Evolutionary conservation across 2,888 invertebrate species (phyloP), one percentile per base, ranked within the genome.

Genomic region (Drosophila lacicola): DNA sequence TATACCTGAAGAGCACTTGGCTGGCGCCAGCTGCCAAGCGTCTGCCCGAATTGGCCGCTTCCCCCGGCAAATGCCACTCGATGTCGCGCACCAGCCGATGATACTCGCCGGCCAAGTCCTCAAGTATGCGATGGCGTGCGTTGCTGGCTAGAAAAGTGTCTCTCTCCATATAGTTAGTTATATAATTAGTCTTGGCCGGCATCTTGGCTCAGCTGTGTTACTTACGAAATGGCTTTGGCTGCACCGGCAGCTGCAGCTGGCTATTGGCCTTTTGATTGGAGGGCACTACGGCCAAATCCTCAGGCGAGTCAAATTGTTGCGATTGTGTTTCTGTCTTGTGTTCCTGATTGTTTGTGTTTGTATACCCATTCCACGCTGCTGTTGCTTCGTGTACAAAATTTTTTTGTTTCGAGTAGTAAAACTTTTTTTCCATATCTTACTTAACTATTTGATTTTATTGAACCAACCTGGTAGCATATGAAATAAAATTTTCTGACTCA

Each of bases 341-440:
- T 2, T 17, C 13, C 3, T 36, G 11, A 3, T 33, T 3, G 4
- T 4, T 13, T 25, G n/a, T 45, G 6, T 25, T 42, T 3, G 14
- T 29, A n/a, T 17, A 4, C 14, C 29, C 19, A 21, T 34, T 46
- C 17, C 29, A 19, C 6, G 19, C 11, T 37, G 34, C 10, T 13
- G 44, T 33, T 13, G 37, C 11, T 17, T 37, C 34, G n/a, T 57
- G 25, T 36, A 21, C 3, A 1, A 36, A 54, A 57, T 47, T 21
- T 29, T 36, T 39, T 44, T 47, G 29, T 49, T 58, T 45, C 14
- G 66, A 66, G 55, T 62, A 33, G 50, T 51, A 44, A 17, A 72
- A 76, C 29, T 67, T 75, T 3, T 75, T 67, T 50, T 60, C 80
- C 78, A 78, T 78, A 51, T 51, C 61, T 61, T 45, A 65, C 25